These are phyloP conservation scores for Lutjanus campechanus DNA, from an alignment of 2,797 vertebrate species.

Conservation along the genomic window DNA sequence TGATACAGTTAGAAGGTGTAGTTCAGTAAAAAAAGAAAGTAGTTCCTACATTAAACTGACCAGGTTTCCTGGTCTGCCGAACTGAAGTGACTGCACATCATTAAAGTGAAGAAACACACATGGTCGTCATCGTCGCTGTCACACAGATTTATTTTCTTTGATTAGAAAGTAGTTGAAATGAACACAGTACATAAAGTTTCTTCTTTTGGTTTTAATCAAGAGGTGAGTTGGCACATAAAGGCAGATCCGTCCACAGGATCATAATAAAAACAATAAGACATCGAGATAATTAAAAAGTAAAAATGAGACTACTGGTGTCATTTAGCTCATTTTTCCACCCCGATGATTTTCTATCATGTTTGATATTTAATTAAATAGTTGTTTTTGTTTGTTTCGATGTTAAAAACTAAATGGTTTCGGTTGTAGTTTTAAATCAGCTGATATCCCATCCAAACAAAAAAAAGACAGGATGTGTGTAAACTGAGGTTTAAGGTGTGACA, in stretches of 20 bases:
- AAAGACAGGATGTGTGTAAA: background rate
- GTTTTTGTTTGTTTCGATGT: background rate
- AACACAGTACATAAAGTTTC: conserved; percentile 72
- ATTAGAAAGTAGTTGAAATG: conserved; percentile 72
- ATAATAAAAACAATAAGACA: background rate
- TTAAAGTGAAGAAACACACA: conserved; percentile 6
- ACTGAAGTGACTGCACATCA: background rate
- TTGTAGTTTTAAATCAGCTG: background rate
- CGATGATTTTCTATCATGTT: background rate
- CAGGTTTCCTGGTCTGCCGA: background rate
- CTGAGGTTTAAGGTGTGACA: conserved; percentile 12
- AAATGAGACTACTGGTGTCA: background rate
- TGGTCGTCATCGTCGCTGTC: conserved; percentile 6
- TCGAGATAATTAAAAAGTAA: background rate
- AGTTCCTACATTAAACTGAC: too few species aligned
- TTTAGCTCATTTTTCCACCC: background rate
- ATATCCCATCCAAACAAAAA: too few species aligned
- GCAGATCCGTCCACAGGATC: conserved; percentile 10
- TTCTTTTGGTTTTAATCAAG: conserved; percentile 15
- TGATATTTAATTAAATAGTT: background rate
- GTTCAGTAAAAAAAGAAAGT: too few species aligned
- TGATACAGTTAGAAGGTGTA: too few species aligned
- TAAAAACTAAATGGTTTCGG: background rate
- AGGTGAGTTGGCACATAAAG: conserved; percentile 60
- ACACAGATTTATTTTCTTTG: conserved; percentile 73